phyloP scores from a whole-genome alignment of 2,888 invertebrate species.

The Odontomyia ornata region DNA sequence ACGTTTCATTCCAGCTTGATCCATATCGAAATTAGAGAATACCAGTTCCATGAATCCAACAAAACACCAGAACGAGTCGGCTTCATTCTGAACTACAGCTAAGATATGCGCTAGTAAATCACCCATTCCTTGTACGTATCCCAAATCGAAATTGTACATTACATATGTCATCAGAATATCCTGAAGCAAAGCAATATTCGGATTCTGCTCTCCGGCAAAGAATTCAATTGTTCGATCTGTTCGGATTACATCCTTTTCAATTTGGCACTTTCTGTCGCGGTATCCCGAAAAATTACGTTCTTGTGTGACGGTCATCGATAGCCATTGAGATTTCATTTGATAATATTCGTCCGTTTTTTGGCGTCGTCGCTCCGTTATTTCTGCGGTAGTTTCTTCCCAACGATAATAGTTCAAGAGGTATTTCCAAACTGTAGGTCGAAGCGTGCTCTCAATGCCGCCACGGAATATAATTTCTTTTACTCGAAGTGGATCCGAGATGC shows the following conservation, averaged over 20 bases:
- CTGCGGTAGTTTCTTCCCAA: constrained; percentile 80
- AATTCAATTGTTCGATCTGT: constrained; percentile 92
- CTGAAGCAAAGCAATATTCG: constrained; percentile 82
- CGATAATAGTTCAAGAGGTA: constrained; percentile 88
- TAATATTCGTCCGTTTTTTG: constrained; percentile 87
- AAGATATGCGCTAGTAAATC: constrained; percentile 94
- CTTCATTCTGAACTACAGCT: constrained; percentile 88
- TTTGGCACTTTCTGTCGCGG: constrained; percentile 89
- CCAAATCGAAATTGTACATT: constrained; percentile 98
- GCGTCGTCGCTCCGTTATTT: constrained; percentile 75
- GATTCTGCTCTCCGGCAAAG: constrained; percentile 93
- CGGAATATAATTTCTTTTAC: constrained; percentile 89
- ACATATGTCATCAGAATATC: constrained; percentile 98
- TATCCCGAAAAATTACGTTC: constrained; percentile 88
- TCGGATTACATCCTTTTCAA: constrained; percentile 97
- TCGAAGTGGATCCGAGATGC: constrained; percentile 78
- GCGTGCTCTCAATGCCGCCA: constrained; percentile 82
- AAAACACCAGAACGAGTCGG: constrained; percentile 99
- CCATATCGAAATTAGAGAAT: constrained; percentile 92
- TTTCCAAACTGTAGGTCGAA: constrained; percentile 92
- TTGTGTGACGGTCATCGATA: constrained; percentile 85
- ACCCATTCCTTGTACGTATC: constrained; percentile 97
- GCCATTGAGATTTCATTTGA: constrained; percentile 97
- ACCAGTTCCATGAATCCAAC: constrained; percentile 97
- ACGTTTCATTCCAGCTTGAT: constrained; percentile 95